Evolutionary conservation across 2,888 invertebrate species (phyloP), one percentile per base, ranked within the genome.

Genomic region (Drosophila ochracea): DNA sequence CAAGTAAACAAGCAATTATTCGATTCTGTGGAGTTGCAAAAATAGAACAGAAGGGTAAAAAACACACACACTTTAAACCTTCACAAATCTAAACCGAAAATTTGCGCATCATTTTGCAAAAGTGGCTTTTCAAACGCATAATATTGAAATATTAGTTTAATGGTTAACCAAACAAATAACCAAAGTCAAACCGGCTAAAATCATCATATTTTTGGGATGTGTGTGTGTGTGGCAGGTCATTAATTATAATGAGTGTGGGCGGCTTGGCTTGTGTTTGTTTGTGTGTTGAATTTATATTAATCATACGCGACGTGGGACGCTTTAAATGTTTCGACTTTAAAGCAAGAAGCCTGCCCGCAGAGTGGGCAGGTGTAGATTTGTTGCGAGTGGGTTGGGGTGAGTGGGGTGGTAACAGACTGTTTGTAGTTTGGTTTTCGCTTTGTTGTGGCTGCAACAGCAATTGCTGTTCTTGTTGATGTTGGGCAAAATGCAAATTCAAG

Each of bases 401-500:
- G 5, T 10, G 7, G 30, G n/a, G 4, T 11, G 13, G 30, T n/a
- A 11, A n/a, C 13, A 31, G 37, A 31, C 4, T 21, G n/a, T 19
- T 16, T 35, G 37, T 21, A 35, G 57, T 47, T 58, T 50, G 54
- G 28, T 49, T 25, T 28, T 50, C 59, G 66, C 81, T 76, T 83
- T 83, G 84, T 83, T 83, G 75, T 58, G 66, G 78, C 76, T 35
- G 68, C 41, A 28, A 28, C 28, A 50, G 57, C 39, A 30, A 49
- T 33, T 57, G 47, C 54, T 37, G 33, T 33, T 57, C 16, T 13
- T 58, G 57, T 16, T n/a, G 57, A 9, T 73, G 82, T 73, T 76
- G 86, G 75, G 68, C 75, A 78, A 90, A 85, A 85, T 85, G 85
- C 90, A 85, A 90, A 85, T 85, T 85, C 84, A 88, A 85, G 85